Conservation (phyloP, 2,797 vertebrate genomes). For the Poeciliopsis paucimaculata region DNA sequence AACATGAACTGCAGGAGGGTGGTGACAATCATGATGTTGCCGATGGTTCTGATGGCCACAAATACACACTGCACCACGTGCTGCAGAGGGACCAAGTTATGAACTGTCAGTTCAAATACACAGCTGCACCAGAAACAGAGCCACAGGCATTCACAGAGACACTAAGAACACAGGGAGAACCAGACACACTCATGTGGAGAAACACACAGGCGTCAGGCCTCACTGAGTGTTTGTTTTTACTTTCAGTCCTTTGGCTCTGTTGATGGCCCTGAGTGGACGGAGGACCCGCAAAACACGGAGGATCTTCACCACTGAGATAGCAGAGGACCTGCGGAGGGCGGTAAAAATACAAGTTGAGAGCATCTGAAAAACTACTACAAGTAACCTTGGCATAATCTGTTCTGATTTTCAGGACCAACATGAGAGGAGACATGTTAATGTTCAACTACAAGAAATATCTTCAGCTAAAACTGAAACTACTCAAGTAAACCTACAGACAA, state of each 20-base stretch:
- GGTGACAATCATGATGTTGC: slow-evolving; percentile 99
- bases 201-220: neutral
- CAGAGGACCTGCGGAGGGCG: slow-evolving; percentile 86
- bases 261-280: slow-evolving; percentile 95
- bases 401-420: neutral
- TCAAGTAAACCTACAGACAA: neutral
- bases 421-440: neutral
- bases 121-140: slow-evolving; percentile 2
- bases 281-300: slow-evolving; percentile 94
- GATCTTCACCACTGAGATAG: slow-evolving; percentile 99
- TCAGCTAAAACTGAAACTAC: neutral
- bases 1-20: slow-evolving; percentile 99
- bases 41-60: slow-evolving; percentile 97
- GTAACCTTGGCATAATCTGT: neutral
- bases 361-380: neutral
- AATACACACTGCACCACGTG: slow-evolving; percentile 99
- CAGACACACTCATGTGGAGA: neutral
- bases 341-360: neutral
- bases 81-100: slow-evolving; percentile 69
- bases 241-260: slow-evolving; percentile 99
- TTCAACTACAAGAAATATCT: neutral
- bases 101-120: slow-evolving; percentile 14
- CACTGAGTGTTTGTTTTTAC: slow-evolving; percentile 65
- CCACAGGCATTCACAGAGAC: neutral
- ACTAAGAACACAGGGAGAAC: neutral